Percentiles rank a stretch among this genome's conserved stretches.
Conservation (phyloP, 2,797 vertebrate species). For the Brachyalestes nurse region DNA sequence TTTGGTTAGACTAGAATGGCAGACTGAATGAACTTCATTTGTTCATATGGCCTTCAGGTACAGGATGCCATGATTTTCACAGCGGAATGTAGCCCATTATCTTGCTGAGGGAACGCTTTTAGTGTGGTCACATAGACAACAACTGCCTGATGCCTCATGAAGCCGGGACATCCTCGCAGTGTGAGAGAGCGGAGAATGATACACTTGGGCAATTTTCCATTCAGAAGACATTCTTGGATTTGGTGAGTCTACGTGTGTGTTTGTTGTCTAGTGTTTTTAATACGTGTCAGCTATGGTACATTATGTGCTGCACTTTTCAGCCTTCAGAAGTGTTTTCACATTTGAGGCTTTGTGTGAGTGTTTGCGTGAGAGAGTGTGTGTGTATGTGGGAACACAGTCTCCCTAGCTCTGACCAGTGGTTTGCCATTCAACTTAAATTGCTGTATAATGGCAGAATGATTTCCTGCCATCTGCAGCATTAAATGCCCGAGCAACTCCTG, state of each 20-base stretch:
- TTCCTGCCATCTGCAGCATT: slow-evolving; percentile 76
- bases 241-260: slow-evolving; percentile 71
- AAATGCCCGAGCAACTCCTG: slow-evolving; percentile 64
- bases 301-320: not conserved
- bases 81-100: not conserved
- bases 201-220: slow-evolving; percentile 76
- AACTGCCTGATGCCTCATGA: slow-evolving; percentile 68
- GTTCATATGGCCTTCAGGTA: not conserved
- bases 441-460: slow-evolving; percentile 72
- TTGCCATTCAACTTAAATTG: slow-evolving; percentile 67
- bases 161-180: slow-evolving; percentile 71
- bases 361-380: slow-evolving; percentile 51
- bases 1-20: not conserved
- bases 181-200: slow-evolving; percentile 73
- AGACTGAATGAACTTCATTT: too few species aligned
- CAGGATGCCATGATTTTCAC: slow-evolving; percentile 46
- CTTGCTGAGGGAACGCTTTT: not conserved
- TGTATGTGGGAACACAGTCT: slow-evolving; percentile 44
- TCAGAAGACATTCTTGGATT: slow-evolving; percentile 83
- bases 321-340: slow-evolving; percentile 2
- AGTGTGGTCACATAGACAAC: not conserved
- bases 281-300: not conserved
- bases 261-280: not conserved
- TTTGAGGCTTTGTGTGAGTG: slow-evolving; percentile 29
- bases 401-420: slow-evolving; percentile 3